These are phyloP conservation scores for Pandion haliaetus DNA, from an alignment of 2,113 vertebrate genomes.

Conservation along the genomic window DNA sequence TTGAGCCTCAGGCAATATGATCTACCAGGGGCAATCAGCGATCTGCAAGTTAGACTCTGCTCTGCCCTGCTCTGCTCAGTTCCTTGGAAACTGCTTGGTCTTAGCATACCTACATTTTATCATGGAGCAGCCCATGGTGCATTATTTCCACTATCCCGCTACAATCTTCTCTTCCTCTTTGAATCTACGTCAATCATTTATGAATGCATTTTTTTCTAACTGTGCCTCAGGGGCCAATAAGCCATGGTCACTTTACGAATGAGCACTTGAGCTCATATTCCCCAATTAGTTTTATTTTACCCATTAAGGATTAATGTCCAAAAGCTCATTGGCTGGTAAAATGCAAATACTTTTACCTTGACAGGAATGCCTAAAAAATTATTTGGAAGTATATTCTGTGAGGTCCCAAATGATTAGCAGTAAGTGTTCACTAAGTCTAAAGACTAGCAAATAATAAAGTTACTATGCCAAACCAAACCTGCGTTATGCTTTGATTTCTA, in stretches of 20 bases:
- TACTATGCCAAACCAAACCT: slow-evolving; percentile 50
- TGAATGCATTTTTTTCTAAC: slow-evolving; percentile 15
- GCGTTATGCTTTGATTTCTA: slow-evolving; percentile 63
- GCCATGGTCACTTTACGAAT: slow-evolving; percentile 14
- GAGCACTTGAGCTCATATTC: slow-evolving; percentile 36
- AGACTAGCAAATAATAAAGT: slow-evolving; percentile 54
- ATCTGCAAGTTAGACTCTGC: neutral
- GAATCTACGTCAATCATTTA: slow-evolving; percentile 14
- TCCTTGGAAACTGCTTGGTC: neutral
- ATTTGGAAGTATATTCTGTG: neutral
- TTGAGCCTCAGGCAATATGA: neutral
- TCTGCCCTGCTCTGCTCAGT: neutral
- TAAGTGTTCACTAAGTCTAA: slow-evolving; percentile 6
- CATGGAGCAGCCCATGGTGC: neutral
- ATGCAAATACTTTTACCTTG: slow-evolving; percentile 16
- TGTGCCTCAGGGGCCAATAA: slow-evolving; percentile 6
- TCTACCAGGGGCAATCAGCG: neutral
- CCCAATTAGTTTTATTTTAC: slow-evolving; percentile 59
- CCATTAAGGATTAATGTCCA: slow-evolving; percentile 45
- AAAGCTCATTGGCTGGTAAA: slow-evolving; percentile 12
- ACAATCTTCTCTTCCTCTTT: neutral
- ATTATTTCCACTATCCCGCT: neutral
- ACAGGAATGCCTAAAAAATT: slow-evolving; percentile 20
- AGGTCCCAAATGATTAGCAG: slow-evolving; percentile 15
- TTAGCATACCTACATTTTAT: neutral